A percentile compares a stretch with the other conserved stretches of the same genome.
These are phyloP conservation scores for Phortica variegata DNA, from an alignment of 1,140 invertebrate species.

Conservation along the genomic window DNA sequence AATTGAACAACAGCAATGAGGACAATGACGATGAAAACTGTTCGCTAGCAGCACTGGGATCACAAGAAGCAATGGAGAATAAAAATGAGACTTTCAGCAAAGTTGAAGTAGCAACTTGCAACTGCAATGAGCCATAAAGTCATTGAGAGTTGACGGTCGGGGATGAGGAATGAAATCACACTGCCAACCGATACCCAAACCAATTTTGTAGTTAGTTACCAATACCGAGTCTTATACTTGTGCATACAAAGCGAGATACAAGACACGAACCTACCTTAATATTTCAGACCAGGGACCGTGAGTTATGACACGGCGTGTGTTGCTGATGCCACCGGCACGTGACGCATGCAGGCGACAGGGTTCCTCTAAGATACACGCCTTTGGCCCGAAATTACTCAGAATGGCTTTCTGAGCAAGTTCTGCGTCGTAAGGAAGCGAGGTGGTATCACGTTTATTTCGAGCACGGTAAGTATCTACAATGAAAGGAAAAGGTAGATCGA, in stretches of 20 bases:
- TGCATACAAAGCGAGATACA: not conserved
- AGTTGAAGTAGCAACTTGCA: not conserved
- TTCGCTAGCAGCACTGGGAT: not conserved
- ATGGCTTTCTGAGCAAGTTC: constrained; percentile 66
- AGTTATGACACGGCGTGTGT: constrained; percentile 21
- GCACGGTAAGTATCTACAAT: constrained; percentile 66
- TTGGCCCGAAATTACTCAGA: constrained; percentile 64
- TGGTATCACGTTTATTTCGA: constrained; percentile 57
- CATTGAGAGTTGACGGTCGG: not conserved
- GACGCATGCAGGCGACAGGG: constrained; percentile 67
- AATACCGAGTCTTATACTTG: no score
- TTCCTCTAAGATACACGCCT: constrained; percentile 68
- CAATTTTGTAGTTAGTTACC: not conserved
- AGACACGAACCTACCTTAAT: constrained; percentile 62
- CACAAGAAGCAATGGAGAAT: not conserved
- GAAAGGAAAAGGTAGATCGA: constrained; percentile 1
- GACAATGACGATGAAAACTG: not conserved
- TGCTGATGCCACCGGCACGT: constrained; percentile 25
- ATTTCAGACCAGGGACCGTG: constrained; percentile 63
- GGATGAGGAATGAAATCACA: constrained; percentile 2
- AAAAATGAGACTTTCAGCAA: not conserved
- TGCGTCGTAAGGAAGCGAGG: constrained; percentile 60
- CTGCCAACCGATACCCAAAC: not conserved
- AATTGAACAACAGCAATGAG: not conserved
- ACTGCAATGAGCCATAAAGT: not conserved